Conservation (phyloP, 2,888 invertebrate species). For the Melieria picta region DNA sequence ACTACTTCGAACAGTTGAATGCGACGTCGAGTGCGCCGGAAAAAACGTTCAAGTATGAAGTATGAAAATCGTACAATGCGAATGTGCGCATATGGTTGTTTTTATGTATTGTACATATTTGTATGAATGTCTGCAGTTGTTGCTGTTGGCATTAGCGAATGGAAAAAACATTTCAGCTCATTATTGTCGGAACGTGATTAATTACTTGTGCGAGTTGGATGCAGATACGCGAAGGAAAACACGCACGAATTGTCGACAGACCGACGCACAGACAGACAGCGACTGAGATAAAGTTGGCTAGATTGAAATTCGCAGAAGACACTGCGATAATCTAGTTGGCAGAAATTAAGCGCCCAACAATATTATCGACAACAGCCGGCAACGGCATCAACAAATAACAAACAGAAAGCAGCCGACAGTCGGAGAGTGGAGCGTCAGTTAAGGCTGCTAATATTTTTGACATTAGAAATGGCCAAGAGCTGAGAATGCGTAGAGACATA, state of each 20-base stretch:
- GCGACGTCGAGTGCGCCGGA: background rate
- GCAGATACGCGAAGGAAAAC: background rate
- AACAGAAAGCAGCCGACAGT: too few relatives aligned
- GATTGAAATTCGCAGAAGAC: too few relatives aligned
- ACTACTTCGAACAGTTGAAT: background rate
- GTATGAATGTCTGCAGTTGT: background rate
- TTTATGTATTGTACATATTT: background rate
- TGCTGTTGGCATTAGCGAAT: background rate
- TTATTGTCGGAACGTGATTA: slow-evolving; percentile 55
- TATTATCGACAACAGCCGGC: too few relatives aligned
- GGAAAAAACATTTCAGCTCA: slow-evolving; percentile 43
- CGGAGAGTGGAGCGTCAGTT: too few relatives aligned
- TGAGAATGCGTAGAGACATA: too few relatives aligned
- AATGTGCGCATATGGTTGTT: background rate
- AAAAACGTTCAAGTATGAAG: background rate
- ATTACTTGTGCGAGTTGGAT: slow-evolving; percentile 44
- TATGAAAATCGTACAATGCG: background rate
- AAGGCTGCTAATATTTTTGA: too few relatives aligned
- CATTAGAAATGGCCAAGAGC: too few relatives aligned
- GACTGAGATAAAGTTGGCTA: background rate
- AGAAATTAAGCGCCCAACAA: too few relatives aligned
- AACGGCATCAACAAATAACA: too few relatives aligned
- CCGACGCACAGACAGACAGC: background rate
- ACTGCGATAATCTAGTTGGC: too few relatives aligned
- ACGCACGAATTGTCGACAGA: background rate